Base-by-base conservation (phyloP, 2,888 invertebrate genomes). In the Macaria liturata region DNA sequence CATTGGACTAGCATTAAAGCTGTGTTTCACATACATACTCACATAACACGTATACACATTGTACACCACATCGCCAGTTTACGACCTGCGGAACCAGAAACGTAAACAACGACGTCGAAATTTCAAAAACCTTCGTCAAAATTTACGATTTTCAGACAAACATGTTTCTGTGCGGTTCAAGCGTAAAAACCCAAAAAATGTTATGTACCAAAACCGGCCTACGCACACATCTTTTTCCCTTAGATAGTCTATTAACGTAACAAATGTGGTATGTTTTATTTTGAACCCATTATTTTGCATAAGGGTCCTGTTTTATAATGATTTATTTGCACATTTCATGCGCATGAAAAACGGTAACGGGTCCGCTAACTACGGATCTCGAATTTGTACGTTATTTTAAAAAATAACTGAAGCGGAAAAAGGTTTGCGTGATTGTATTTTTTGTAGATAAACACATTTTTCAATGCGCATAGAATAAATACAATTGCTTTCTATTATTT, bases 191-290 rank as follows among this genome's bases (percentile, higher is more conserved):
- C 43, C 7, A 30, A 45, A 45, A 45, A 30, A 42, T n/a, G 42
- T 4, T 37, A 37, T 20, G 20, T 20, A 20, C 20, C 20, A 37
- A 37, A 42, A n/a, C 42, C 2, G 9, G 3, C 8, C 9, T 42
- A 42, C 37, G 32, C 31, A 30, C 45, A 8, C 9, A 34, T 40
- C 32, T 8, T 30, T 9, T 30, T 46, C 59, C 39, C 52, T 44
- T 54, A 49, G 67, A 65, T 46, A 65, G 62, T 61, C 70, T 73
- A 70, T 72, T 72, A 72, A 70, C 57, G 63, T 68, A 71, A 76
- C 67, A 69, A 78, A 79, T 74, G 72, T 62, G 62, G 66, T 48
- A 57, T 68, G 69, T 78, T 76, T 78, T 75, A 71, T 76, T 76
- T 74, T 66, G 49, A 62, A 52, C 55, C 66, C 60, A 62, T 76